These are phyloP conservation scores for Chrysolina haemoptera DNA, from an alignment of 2,888 invertebrate species.

Conservation along the genomic window DNA sequence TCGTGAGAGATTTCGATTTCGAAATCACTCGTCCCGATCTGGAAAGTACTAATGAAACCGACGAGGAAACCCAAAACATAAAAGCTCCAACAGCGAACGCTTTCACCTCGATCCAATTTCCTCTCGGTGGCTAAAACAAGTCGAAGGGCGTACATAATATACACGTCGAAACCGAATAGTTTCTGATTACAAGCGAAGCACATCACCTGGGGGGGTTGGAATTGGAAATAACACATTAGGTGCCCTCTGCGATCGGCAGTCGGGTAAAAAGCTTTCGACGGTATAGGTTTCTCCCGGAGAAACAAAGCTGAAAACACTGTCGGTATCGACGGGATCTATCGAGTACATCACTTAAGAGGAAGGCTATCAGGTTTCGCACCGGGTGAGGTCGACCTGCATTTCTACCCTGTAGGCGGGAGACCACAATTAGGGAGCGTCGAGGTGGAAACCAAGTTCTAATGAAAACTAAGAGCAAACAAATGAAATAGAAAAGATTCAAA, in stretches of 20 bases:
- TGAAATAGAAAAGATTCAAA: too few relatives aligned
- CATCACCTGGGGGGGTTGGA: conserved; percentile 11
- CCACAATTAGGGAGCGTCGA: neutral
- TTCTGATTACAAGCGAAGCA: conserved; percentile 15
- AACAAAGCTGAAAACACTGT: conserved; percentile 54
- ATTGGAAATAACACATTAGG: neutral
- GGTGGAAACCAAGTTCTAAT: neutral
- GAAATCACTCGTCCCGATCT: neutral
- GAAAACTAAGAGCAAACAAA: neutral
- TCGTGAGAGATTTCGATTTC: neutral
- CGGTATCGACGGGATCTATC: conserved; percentile 47
- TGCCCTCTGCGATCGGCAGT: conserved; percentile 15
- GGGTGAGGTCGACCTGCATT: conserved; percentile 28
- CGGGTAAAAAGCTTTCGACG: conserved; percentile 26
- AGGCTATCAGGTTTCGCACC: conserved; percentile 47
- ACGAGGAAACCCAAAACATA: neutral
- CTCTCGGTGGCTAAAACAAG: neutral
- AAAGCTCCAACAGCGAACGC: neutral
- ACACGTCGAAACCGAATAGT: conserved; percentile 8
- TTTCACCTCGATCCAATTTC: conserved; percentile 23
- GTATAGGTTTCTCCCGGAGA: conserved; percentile 47
- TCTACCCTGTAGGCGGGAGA: neutral
- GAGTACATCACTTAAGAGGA: conserved; percentile 37
- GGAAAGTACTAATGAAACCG: conserved; percentile 1
- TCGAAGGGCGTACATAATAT: conserved; percentile 10